These are phyloP conservation scores for Lasioglossum lativentre DNA, from an alignment of 2,888 invertebrate species.

Conservation along the genomic window DNA sequence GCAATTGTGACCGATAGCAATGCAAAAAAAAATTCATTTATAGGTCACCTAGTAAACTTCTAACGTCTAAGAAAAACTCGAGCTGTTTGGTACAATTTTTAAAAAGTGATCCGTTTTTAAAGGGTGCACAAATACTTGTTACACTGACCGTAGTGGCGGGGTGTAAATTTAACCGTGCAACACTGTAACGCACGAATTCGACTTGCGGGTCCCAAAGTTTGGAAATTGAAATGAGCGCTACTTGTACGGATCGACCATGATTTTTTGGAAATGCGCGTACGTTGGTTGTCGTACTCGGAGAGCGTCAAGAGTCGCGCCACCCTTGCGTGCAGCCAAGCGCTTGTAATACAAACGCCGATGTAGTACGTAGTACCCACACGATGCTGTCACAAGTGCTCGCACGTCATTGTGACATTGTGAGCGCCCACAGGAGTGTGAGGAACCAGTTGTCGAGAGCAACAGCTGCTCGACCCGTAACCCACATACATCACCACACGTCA, in stretches of 20 bases:
- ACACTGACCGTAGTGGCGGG: neutral
- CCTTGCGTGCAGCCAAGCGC: constrained; percentile 80
- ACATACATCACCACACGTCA: constrained; percentile 84
- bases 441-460: constrained; percentile 82
- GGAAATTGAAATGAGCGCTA: neutral
- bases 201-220: neutral
- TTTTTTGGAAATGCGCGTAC: constrained; percentile 58
- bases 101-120: too few species aligned
- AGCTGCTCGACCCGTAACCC: constrained; percentile 84
- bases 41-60: too few species aligned
- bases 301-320: constrained; percentile 81
- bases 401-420: constrained; percentile 83
- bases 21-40: too few species aligned
- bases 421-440: constrained; percentile 80
- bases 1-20: too few species aligned
- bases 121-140: too few species aligned
- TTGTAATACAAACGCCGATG: constrained; percentile 81
- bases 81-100: too few species aligned
- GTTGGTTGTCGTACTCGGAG: constrained; percentile 61
- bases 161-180: neutral
- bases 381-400: constrained; percentile 82
- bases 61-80: too few species aligned
- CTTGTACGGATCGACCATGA: neutral
- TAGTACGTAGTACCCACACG: constrained; percentile 79
- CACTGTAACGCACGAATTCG: neutral